Base-by-base conservation (phyloP, 2,888 invertebrate genomes). In the Itoplectis maculator region DNA sequence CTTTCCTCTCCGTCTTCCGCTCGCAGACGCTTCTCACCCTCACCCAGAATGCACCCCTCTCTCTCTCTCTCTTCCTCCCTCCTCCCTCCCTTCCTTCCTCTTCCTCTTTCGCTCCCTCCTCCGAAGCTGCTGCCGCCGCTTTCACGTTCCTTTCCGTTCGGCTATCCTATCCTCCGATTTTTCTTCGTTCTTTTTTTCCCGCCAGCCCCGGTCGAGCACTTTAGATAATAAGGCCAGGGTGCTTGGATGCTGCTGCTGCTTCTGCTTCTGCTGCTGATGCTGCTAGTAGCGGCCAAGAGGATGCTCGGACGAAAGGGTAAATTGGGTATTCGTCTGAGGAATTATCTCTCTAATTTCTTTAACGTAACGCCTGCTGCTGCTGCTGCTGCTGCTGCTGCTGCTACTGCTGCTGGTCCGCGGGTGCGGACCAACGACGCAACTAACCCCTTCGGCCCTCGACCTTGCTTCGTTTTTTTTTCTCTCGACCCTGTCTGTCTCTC, bases 311-410 rank as follows among this genome's bases (percentile, higher is more conserved):
- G 90, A 92, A 92, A 91, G 91, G 91, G 91, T 92, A 92, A 92
- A 92, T 92, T 92, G 91, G 91, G 91, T 92, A 92, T 92, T 92
- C 92, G 91, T 92, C 91, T 91, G 88, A 92, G 91, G 91, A 92
- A 92, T 92, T 92, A 92, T 92, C 92, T 90, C 92, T 92, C 91
- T 92, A 92, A 92, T 94, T 88, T 96, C 94, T 37, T 98, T 99
- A 93, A 98, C 86, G 81, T 79, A 78, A 81, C 81, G 80, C 79
- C 76, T 72, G 72, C 80, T 29, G 29, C 29, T 29, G 73, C 70
- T 76, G 56, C 42, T 70, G 37, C 40, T 63, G 81, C n/a, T n/a
- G n/a, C n/a, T n/a, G n/a, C 76, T 72, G 72, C 80, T 29, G 29
- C 29, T 29, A 73, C 70, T 76, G 56, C 42, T 70, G 37, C 40